Percentiles rank a stretch among this genome's conserved stretches.
Conservation (phyloP, 2,113 vertebrate species). For the Elephas maximus region DNA sequence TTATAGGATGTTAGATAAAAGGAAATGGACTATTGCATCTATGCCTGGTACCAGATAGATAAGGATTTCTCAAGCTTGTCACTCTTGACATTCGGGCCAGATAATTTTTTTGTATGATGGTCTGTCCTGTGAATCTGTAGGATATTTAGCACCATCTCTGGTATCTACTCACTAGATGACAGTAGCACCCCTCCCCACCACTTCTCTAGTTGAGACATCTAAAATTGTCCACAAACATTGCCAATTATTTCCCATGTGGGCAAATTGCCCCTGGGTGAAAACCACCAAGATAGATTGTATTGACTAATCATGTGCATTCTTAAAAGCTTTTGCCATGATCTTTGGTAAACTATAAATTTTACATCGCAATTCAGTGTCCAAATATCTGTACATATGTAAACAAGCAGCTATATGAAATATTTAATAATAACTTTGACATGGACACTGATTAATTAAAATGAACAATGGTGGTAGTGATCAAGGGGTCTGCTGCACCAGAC, state of each 20-base stretch:
- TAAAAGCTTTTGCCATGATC: neutral
- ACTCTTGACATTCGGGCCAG: neutral
- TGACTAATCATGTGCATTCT: neutral
- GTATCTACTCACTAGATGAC: neutral
- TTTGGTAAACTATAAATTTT: neutral
- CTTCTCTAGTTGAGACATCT: neutral
- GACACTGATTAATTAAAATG: neutral
- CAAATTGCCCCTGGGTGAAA: neutral
- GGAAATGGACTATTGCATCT: neutral
- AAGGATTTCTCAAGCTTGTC: neutral
- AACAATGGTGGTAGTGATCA: neutral
- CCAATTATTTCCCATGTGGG: neutral
- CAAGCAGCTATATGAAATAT: neutral
- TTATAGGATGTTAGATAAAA: neutral
- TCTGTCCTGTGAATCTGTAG: too few species aligned
- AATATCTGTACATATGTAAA: neutral
- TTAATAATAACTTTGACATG: neutral
- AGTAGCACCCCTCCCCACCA: rapidly evolving
- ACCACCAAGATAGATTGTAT: neutral
- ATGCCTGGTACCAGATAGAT: neutral
- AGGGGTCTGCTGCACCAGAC: too few species aligned
- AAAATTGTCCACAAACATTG: neutral
- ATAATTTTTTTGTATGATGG: neutral
- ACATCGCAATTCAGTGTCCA: neutral
- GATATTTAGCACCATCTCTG: neutral